Percentiles rank a stretch among this genome's conserved stretches.
These are phyloP conservation scores for Eupleurogrammus muticus DNA, from an alignment of 2,797 vertebrate species.

Conservation along the genomic window DNA sequence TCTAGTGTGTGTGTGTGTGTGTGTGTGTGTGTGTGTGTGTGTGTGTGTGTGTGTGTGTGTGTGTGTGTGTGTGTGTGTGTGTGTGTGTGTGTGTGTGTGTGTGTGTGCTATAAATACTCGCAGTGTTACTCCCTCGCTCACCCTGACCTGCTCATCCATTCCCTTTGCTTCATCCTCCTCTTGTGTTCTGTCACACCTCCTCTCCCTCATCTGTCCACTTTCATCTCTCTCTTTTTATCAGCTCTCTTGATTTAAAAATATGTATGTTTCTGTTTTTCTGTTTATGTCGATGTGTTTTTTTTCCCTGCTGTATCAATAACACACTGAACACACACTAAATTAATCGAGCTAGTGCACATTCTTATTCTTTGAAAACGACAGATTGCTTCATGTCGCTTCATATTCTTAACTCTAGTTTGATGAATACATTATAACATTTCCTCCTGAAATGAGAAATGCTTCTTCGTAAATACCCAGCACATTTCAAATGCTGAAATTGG, in stretches of 20 bases:
- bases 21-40: constrained; percentile 39
- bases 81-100: constrained; percentile 29
- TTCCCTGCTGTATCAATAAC: not conserved
- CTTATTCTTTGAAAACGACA: not conserved
- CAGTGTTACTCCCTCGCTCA: constrained; percentile 64
- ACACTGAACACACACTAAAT: not conserved
- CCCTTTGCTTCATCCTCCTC: constrained; percentile 28
- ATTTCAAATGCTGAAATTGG: constrained; percentile 22
- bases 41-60: constrained; percentile 41
- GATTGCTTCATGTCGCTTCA: not conserved
- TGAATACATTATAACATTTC: too few species aligned
- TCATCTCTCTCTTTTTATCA: constrained; percentile 21
- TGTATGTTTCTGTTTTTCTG: constrained; percentile 8
- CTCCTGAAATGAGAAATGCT: constrained; percentile 17
- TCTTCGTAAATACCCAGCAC: constrained; percentile 18
- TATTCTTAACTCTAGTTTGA: not conserved
- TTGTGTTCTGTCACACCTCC: constrained; percentile 20
- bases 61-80: constrained; percentile 46
- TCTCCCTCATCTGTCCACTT: constrained; percentile 25
- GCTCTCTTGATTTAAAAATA: constrained; percentile 1
- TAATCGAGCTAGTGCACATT: not conserved
- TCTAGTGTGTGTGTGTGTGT: constrained; percentile 46
- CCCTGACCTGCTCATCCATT: constrained; percentile 47
- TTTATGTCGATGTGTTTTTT: not conserved
- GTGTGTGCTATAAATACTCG: constrained; percentile 74